Base-by-base conservation (phyloP, 2,797 vertebrate species). In the Diplodus puntazzo region DNA sequence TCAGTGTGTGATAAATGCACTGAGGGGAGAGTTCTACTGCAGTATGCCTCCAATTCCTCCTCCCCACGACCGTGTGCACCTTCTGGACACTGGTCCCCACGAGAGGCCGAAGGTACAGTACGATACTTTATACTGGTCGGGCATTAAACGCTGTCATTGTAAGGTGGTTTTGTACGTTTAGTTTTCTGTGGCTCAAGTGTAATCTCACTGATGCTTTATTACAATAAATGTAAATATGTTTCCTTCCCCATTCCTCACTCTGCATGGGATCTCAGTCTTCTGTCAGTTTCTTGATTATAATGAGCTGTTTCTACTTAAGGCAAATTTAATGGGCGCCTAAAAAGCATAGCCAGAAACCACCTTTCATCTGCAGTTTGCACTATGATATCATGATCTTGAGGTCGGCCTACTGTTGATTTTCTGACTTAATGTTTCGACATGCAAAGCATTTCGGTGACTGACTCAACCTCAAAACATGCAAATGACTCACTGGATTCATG, bases 71-170 rank as follows among this genome's bases (percentile, higher is more conserved):
- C 98, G 18, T 99, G 98, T 1, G 95, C 95, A 20, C 97, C 98
- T 11, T 99, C 97, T 0, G 98, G 98, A 88, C 97, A 99, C 95
- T 99, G 98, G 98, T 99, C 97, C 69, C 98, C 98, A 0, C 96
- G 97, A 39, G 98, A 98, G 90, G 98, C 98, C 49, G 98, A 99
- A 97, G 98, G 98, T 99, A 95, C 92, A 94, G 96, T 97, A 88
- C 92, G 90, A 65, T 34, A 17, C 20, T 64, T 39, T 30, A 27
- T 46, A 18, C 1, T 66, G 20, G 18, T 43, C 34, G 39, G 2
- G 0, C 2, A 34, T 12, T 69, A 34, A n/a, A 64, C 34, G 2
- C 27, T 66, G 39, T 46, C 55, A 58, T 50, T 71, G 59, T 45
- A 25, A 30, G 21, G 20, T 68, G 45, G 11, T 73, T 39, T 11